These are phyloP conservation scores for Mus pahari DNA, from an alignment of 2,113 vertebrate genomes.

Conservation along the genomic window DNA sequence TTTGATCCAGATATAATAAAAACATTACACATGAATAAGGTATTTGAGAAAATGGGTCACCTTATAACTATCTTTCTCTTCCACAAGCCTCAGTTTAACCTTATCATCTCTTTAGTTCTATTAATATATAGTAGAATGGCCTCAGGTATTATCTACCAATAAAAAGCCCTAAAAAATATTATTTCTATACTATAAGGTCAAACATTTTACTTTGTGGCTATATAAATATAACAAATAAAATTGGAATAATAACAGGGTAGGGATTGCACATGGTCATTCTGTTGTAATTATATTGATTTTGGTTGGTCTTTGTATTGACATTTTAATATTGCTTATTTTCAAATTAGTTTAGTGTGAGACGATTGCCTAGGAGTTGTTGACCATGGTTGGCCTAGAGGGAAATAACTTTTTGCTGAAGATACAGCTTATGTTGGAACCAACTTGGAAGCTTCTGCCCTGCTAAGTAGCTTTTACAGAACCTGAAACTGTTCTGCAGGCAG, in stretches of 20 bases:
- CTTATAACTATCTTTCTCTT: slow-evolving; percentile 34
- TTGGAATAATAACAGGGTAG: not conserved
- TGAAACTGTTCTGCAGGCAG: not conserved
- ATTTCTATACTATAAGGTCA: not conserved
- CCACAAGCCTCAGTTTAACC: slow-evolving; percentile 28
- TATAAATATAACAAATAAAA: slow-evolving; percentile 45
- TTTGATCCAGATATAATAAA: slow-evolving; percentile 41
- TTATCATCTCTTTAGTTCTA: slow-evolving; percentile 27
- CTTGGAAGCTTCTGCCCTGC: not conserved
- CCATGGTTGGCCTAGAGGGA: not conserved
- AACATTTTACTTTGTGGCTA: not conserved
- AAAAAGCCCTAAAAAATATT: not conserved
- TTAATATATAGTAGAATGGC: not conserved
- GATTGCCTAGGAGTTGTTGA: not conserved
- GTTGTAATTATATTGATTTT: slow-evolving; percentile 10
- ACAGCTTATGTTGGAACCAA: not conserved
- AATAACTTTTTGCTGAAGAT: not conserved
- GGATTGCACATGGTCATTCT: slow-evolving; percentile 23
- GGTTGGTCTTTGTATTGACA: not conserved
- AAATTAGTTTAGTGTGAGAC: not conserved
- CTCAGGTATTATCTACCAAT: not conserved
- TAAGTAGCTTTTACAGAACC: not conserved
- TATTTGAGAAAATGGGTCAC: slow-evolving; percentile 15
- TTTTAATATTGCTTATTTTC: slow-evolving; percentile 34
- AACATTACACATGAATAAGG: slow-evolving; percentile 7